phyloP scores from a whole-genome alignment of 2,797 vertebrate genomes.

The Syngnathus rostellatus region DNA sequence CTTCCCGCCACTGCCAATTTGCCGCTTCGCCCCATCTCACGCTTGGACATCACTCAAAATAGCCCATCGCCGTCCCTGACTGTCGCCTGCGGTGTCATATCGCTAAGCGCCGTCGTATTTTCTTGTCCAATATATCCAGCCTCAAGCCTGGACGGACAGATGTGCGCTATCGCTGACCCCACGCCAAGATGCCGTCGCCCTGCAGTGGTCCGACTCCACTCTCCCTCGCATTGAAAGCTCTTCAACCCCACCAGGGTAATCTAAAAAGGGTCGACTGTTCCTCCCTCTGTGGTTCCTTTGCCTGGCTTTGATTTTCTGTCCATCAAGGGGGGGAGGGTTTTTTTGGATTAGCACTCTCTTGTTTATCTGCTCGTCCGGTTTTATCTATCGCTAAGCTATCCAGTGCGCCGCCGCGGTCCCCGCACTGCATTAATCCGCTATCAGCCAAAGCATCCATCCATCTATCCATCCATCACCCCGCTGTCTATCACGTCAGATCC shows the following conservation, averaged over 20 bases:
- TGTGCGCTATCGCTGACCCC: slow-evolving; percentile 23
- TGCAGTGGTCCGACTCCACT: slow-evolving; percentile 26
- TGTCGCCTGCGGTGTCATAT: slow-evolving; percentile 23
- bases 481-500: slow-evolving; percentile 75
- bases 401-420: slow-evolving; percentile 54
- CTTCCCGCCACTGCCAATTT: slow-evolving; percentile 44
- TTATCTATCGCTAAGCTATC: slow-evolving; percentile 71
- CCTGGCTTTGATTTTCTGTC: slow-evolving; percentile 71
- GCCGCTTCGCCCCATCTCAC: slow-evolving; percentile 42
- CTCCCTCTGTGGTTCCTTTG: slow-evolving; percentile 49
- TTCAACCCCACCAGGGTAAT: slow-evolving; percentile 25
- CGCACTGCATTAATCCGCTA: slow-evolving; percentile 74
- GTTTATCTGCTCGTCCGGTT: slow-evolving; percentile 74
- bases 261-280: slow-evolving; percentile 38
- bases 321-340: slow-evolving; percentile 48
- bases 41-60: slow-evolving; percentile 35
- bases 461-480: slow-evolving; percentile 61
- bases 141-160: slow-evolving; percentile 8
- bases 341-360: slow-evolving; percentile 72
- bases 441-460: slow-evolving; percentile 67
- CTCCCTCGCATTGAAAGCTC: slow-evolving; percentile 25
- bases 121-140: slow-evolving; percentile 9
- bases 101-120: slow-evolving; percentile 16
- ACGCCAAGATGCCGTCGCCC: slow-evolving; percentile 18
- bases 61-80: slow-evolving; percentile 18